phyloP scores from a whole-genome alignment of 64 coral and sea anemone species.

The Dendrophyllia cribrosa region DNA sequence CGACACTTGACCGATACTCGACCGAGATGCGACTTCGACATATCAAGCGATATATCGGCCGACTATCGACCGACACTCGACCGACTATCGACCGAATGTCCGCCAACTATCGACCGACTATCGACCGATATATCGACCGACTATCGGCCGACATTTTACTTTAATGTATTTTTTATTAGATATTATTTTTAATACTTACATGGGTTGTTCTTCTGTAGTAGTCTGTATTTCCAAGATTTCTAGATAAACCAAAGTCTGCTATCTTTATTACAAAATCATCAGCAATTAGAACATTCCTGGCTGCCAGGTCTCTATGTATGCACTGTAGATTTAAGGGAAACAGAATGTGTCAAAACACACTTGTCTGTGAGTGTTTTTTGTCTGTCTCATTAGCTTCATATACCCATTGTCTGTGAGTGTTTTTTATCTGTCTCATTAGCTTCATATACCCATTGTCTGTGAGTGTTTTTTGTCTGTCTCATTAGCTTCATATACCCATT shows the following conservation, averaged over 20 bases:
- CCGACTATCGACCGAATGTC: too few relatives aligned
- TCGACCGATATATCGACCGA: too few relatives aligned
- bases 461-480: too few relatives aligned
- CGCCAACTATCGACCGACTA: too few relatives aligned
- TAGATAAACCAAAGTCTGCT: slow-evolving; percentile 97
- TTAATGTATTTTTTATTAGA: too few relatives aligned
- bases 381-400: background rate
- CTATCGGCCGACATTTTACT: too few relatives aligned
- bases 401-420: background rate
- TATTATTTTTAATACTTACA: slow-evolving; percentile 55
- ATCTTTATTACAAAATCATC: slow-evolving; percentile 99
- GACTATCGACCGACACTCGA: too few relatives aligned
- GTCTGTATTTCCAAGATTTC: slow-evolving; percentile 78
- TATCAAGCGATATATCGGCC: too few relatives aligned
- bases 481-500: background rate
- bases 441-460: background rate
- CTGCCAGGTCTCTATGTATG: slow-evolving; percentile 96
- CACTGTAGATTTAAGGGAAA: slow-evolving; percentile 58
- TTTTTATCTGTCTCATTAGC: too few relatives aligned
- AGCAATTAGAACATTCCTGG: slow-evolving; percentile 89
- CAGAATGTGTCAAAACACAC: background rate
- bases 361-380: too few relatives aligned
- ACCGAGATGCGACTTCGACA: too few relatives aligned
- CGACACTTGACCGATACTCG: too few relatives aligned
- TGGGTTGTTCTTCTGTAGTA: slow-evolving; percentile 95